Conservation (phyloP, 2,113 vertebrate genomes). For the Rostratula benghalensis region DNA sequence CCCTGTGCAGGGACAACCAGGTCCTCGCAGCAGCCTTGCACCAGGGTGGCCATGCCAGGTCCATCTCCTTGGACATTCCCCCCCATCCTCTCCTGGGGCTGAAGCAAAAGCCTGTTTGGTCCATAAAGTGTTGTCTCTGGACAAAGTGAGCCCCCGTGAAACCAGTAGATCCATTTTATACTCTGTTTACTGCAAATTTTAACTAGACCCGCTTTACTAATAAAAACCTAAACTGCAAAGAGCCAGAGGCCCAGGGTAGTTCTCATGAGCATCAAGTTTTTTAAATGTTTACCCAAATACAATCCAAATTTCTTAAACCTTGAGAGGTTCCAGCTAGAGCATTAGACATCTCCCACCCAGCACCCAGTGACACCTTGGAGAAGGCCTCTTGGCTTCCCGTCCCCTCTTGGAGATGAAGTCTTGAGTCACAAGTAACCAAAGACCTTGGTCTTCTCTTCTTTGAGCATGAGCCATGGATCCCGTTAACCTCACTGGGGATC, state of each 20-base stretch:
- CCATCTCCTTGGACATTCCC: neutral
- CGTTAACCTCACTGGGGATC: neutral
- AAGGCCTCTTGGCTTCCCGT: neutral
- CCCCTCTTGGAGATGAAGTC: neutral
- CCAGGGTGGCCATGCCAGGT: neutral
- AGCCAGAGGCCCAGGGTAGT: neutral
- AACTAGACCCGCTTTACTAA: neutral
- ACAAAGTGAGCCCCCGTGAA: neutral
- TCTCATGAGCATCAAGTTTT: neutral
- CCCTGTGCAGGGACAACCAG: neutral
- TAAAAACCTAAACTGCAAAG: neutral
- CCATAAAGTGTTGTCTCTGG: neutral
- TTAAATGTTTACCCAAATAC: neutral
- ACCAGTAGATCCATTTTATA: neutral
- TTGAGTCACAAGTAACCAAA: accelerated
- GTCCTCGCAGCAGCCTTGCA: neutral
- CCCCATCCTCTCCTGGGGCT: neutral
- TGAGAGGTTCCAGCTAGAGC: neutral
- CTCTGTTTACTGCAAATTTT: neutral
- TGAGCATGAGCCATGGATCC: neutral
- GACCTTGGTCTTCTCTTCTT: neutral
- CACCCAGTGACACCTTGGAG: neutral
- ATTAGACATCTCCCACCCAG: neutral
- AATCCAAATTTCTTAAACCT: neutral
- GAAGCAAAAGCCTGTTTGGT: neutral